Evolutionary conservation across 2,888 invertebrate genomes (phyloP).

Genomic region (Lithodes maja): DNA sequence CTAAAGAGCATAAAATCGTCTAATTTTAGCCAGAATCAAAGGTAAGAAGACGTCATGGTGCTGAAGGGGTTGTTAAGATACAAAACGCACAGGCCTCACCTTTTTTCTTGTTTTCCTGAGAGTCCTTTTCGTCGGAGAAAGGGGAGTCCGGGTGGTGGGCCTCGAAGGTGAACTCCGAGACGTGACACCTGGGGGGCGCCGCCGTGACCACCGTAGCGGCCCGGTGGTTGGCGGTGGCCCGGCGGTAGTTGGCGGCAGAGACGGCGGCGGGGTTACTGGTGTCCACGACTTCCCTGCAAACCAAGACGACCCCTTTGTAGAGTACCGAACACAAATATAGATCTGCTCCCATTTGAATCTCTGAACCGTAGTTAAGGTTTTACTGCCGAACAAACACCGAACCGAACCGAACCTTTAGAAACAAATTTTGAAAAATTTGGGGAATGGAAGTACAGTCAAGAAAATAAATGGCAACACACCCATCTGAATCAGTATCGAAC

Average conservation of each 20-base stretch:
- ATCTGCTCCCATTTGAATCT: too few species aligned
- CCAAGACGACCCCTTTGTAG: too few species aligned
- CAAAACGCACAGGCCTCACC: conserved; percentile 17
- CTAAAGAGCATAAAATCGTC: too few species aligned
- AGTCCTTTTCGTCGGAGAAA: conserved; percentile 69
- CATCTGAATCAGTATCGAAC: too few species aligned
- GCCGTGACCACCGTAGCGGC: conserved; percentile 40
- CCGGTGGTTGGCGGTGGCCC: conserved; percentile 51
- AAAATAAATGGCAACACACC: too few species aligned
- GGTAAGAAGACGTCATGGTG: background rate
- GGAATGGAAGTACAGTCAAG: too few species aligned
- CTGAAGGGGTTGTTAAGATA: background rate
- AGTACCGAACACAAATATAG: too few species aligned
- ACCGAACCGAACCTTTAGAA: too few species aligned
- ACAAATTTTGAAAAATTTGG: too few species aligned
- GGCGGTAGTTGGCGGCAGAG: conserved; percentile 43
- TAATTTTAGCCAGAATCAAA: too few species aligned
- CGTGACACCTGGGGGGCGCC: conserved; percentile 52
- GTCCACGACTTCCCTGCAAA: background rate
- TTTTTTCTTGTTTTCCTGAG: conserved; percentile 62
- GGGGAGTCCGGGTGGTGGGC: conserved; percentile 68
- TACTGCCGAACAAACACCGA: too few species aligned
- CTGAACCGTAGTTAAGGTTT: too few species aligned
- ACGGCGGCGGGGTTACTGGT: conserved; percentile 41
- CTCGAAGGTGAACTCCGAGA: conserved; percentile 69